phyloP scores from a whole-genome alignment of 2,888 invertebrate species.

The Cheiracanthium punctorium region DNA sequence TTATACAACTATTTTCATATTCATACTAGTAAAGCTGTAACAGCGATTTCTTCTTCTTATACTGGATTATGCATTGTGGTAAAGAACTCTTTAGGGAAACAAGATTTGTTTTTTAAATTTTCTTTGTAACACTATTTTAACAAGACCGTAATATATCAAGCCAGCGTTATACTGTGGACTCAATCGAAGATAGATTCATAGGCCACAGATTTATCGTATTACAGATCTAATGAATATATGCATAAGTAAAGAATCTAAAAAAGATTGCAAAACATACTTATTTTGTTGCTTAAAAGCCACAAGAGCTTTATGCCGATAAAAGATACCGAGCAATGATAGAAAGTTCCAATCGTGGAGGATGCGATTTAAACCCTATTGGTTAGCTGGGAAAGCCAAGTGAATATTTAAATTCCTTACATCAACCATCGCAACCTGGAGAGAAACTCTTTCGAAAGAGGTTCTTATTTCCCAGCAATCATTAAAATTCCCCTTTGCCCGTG shows the following conservation, averaged over 20 bases:
- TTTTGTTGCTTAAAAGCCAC: slow-evolving; percentile 17
- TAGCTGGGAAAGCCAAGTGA: slow-evolving; percentile 59
- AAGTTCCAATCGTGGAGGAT: slow-evolving; percentile 62
- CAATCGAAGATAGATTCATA: not conserved
- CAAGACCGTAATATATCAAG: too few relatives aligned
- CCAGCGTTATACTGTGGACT: too few relatives aligned
- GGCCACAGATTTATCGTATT: not conserved
- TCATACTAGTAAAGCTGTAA: too few relatives aligned
- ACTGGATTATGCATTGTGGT: too few relatives aligned
- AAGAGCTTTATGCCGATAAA: slow-evolving; percentile 37
- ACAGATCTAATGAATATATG: not conserved
- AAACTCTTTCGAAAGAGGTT: slow-evolving; percentile 55
- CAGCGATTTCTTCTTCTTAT: too few relatives aligned
- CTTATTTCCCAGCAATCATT: slow-evolving; percentile 67
- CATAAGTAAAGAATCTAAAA: not conserved
- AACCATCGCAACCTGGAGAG: slow-evolving; percentile 60
- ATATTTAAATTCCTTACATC: slow-evolving; percentile 67
- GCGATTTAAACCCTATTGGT: slow-evolving; percentile 66
- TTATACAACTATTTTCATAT: too few relatives aligned
- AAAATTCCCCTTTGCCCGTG: slow-evolving; percentile 65
- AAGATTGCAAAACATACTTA: not conserved
- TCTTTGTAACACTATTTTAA: too few relatives aligned
- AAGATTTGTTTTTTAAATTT: too few relatives aligned
- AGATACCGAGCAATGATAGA: slow-evolving; percentile 56
- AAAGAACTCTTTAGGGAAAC: too few relatives aligned